phyloP scores from a whole-genome alignment of 2,888 invertebrate species.

The Nymphalis urticae region DNA sequence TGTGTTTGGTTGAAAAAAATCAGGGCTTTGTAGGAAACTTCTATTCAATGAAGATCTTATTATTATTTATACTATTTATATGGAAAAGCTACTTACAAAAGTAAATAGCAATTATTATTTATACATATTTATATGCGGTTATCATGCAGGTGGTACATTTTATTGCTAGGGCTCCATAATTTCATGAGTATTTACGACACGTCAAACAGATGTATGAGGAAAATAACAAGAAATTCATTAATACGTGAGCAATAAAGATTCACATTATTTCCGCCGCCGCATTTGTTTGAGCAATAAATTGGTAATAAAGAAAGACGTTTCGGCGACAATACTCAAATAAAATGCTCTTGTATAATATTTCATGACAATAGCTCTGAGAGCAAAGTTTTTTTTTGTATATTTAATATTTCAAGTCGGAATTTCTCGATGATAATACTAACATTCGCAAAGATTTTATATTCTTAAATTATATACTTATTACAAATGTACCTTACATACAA shows the following conservation, averaged over 20 bases:
- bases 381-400: conserved; percentile 11
- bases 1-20: conserved; percentile 12
- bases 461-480: too few species aligned
- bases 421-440: background rate
- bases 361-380: conserved; percentile 39
- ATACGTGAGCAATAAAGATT: conserved; percentile 63
- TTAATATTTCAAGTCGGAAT: background rate
- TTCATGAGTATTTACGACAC: conserved; percentile 39
- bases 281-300: conserved; percentile 63
- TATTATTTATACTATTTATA: conserved; percentile 26
- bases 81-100: conserved; percentile 49
- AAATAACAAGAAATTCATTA: conserved; percentile 55
- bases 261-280: conserved; percentile 56
- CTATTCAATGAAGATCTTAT: conserved; percentile 19
- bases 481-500: too few species aligned
- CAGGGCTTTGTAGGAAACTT: background rate
- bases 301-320: conserved; percentile 62
- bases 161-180: conserved; percentile 38
- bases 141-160: conserved; percentile 50
- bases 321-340: conserved; percentile 43
- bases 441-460: background rate
- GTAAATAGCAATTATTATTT: conserved; percentile 49
- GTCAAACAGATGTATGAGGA: conserved; percentile 38
- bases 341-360: conserved; percentile 40
- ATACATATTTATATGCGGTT: conserved; percentile 43